These are phyloP conservation scores for Argyra leucocephala DNA, from an alignment of 2,888 invertebrate species.

Conservation along the genomic window DNA sequence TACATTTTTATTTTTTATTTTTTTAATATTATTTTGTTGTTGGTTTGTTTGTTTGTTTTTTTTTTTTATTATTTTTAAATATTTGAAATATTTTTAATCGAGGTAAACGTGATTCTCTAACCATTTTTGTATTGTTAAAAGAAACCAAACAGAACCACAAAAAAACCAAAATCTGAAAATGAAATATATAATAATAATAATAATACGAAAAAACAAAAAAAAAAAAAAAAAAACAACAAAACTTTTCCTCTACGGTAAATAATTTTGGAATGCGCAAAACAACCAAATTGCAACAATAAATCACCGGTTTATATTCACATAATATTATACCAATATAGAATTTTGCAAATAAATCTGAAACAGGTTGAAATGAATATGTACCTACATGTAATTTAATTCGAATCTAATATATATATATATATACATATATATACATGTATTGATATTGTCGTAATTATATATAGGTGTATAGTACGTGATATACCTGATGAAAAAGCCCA, in stretches of 20 bases:
- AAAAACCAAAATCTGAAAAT: not conserved
- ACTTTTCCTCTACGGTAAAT: slow-evolving; percentile 6
- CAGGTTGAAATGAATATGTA: not conserved
- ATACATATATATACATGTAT: not conserved
- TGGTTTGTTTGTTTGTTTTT: not conserved
- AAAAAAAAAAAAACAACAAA: not conserved
- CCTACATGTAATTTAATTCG: not conserved
- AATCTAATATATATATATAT: not conserved
- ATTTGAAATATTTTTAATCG: not conserved
- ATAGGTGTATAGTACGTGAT: too few relatives aligned
- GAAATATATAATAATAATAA: not conserved
- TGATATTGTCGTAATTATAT: too few relatives aligned
- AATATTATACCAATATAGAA: not conserved
- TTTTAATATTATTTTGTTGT: not conserved
- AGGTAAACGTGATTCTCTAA: slow-evolving; percentile 3
- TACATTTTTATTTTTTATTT: not conserved
- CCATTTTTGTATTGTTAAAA: not conserved
- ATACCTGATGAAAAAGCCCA: too few relatives aligned
- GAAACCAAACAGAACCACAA: not conserved
- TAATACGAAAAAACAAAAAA: too few relatives aligned
- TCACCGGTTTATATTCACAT: not conserved
- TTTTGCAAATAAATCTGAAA: not conserved
- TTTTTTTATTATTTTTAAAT: not conserved
- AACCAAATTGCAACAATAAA: slow-evolving; percentile 1
- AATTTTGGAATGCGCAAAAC: slow-evolving; percentile 3